These are phyloP conservation scores for Hycleus cichorii DNA, from an alignment of 1,140 invertebrate species.

Conservation along the genomic window DNA sequence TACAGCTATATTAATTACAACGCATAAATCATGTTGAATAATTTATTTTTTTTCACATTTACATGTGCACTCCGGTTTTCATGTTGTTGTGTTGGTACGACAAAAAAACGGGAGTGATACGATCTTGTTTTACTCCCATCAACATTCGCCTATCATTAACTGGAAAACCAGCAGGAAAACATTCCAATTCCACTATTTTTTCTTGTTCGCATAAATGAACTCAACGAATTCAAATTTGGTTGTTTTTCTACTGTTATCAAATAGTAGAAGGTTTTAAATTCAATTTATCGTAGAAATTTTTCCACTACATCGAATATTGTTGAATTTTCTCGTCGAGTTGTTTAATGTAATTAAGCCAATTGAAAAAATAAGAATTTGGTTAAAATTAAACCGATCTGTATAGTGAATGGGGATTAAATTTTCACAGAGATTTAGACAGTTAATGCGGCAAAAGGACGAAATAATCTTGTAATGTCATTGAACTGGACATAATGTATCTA, in stretches of 20 bases:
- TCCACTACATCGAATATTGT: too few species aligned
- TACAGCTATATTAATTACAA: conserved; percentile 9
- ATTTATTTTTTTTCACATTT: conserved; percentile 4
- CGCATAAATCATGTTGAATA: conserved; percentile 15
- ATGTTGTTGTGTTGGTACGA: conserved; percentile 1
- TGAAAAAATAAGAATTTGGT: conserved; percentile 8
- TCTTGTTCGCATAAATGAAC: too few species aligned
- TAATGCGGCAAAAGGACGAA: conserved; percentile 12
- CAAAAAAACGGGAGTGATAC: neutral
- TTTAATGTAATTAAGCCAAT: conserved; percentile 12
- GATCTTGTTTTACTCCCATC: conserved; percentile 1
- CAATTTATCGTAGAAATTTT: too few species aligned
- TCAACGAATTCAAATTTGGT: too few species aligned
- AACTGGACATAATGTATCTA: conserved; percentile 19
- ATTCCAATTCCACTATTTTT: too few species aligned
- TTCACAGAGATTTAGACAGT: conserved; percentile 12
- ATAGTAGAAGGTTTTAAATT: too few species aligned
- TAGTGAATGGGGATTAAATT: conserved; percentile 17
- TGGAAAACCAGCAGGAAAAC: too few species aligned
- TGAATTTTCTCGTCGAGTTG: too few species aligned
- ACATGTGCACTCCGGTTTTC: conserved; percentile 3
- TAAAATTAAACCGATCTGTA: too few species aligned
- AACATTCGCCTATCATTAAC: too few species aligned
- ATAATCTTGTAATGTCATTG: conserved; percentile 17
- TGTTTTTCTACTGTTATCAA: too few species aligned